Base-by-base conservation (phyloP, 2,797 vertebrate genomes). In the Lindbergichthys nudifrons region DNA sequence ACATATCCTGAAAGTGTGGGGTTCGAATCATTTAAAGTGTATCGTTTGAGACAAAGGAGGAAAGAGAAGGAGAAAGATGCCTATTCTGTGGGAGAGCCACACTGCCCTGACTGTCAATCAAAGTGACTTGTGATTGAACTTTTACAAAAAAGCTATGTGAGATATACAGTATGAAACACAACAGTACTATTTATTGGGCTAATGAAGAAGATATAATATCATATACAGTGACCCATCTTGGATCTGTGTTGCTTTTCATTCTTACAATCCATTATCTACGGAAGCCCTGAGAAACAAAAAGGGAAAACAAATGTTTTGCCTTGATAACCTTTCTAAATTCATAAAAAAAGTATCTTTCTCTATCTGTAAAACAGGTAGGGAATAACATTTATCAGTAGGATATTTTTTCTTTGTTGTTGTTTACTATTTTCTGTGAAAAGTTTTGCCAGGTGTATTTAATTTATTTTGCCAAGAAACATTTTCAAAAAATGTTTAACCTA, bases 161-260 rank as follows among this genome's bases (percentile, higher is more conserved):
- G n/a, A 75, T 60, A 73, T 65, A 70, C 51, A 57, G 53, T 46
- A 76, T 79, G 48, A 69, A 65, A 48, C 45, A 73, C 50, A 32
- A 52, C 43, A 72, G 62, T 75, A 71, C 54, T 74, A 70, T 70
- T 51, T 47, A 19, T 46, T 67, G 46, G 23, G 39, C 52, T 65
- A 47, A 63, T 70, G 41, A 79, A 82, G 32, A 69, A 70, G 67
- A 56, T 72, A 19, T 70, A 52, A 66, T 46, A 70, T 81, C 79
- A 74, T 78, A 76, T 79, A 61, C 19, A 53, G 19, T 69, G 67
- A 79, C 32, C 36, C 57, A 65, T 86, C 36, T 80, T 68, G 81
- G 74, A 66, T 85, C 77, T 90, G 64, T 83, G 77, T 81, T 85
- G 66, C 76, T 73, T 65, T 57, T 75, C 79, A 84, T 80, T 80